Evolutionary conservation across 2,113 vertebrate species (phyloP), one percentile per base, ranked within the genome.

Genomic region (Natator depressus): DNA sequence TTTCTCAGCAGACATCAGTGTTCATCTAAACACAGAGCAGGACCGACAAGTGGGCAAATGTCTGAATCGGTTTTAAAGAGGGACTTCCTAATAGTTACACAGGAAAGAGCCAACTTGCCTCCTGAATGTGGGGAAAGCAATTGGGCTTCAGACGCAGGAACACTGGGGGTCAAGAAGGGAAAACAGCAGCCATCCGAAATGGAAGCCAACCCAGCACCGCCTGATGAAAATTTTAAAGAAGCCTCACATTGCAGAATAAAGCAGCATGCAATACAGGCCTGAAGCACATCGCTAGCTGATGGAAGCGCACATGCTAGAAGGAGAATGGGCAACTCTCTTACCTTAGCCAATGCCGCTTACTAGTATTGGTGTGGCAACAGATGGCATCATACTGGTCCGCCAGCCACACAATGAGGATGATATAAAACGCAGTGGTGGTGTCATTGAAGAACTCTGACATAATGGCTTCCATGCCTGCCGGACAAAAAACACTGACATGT

Each of bases 371-470:
- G 98, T 99, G 99, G 97, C 99, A 99, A 97, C 99, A 99, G 97
- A 99, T 99, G 2, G 99, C 99, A 0, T 99, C 99, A 0, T 99
- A 99, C 94, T 99, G 99, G 97, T 99, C 99, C 0, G 99, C 99
- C 95, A 99, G 97, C 99, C 99, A 99, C 51, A 99, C 99, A 0
- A 99, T 99, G n/a, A 99, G 99, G 97, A 99, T 99, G 97, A 99
- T 99, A 98, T 99, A 99, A 97, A 99, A 99, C 0, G 99, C 99
- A 0, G 99, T 99, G 0, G 99, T 99, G 38, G 99, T 99, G 98
- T 99, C 99, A 0, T 99, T 99, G 98, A 99, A 99, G 98, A 99
- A 99, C 97, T 99, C 99, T 0, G 99, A 99, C 99, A 99, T 99
- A 87, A 99, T 99, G 94, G 99, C 99, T 95, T 99, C 99, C 99